phyloP scores from a whole-genome alignment of 1,140 invertebrate species.

The Bombus superbus region DNA sequence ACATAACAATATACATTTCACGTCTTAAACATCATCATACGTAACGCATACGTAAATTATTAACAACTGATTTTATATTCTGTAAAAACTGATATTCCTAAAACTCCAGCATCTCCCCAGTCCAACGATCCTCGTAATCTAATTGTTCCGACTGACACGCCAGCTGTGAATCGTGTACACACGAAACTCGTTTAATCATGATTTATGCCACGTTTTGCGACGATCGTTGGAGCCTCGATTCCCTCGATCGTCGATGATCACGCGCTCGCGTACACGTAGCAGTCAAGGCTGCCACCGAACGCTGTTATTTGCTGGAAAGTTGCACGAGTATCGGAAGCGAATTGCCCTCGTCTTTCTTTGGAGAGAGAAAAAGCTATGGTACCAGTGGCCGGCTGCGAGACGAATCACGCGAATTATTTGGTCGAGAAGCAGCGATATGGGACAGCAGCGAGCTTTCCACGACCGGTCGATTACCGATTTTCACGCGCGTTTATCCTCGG shows the following conservation, averaged over 20 bases:
- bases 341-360: neutral
- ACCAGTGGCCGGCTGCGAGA: conserved; percentile 24
- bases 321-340: neutral
- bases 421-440: conserved; percentile 27
- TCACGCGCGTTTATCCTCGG: conserved; percentile 59
- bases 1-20: too few species aligned
- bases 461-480: conserved; percentile 60
- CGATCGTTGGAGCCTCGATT: neutral
- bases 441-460: conserved; percentile 43
- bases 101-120: too few species aligned
- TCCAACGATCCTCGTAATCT: neutral
- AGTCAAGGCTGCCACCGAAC: neutral
- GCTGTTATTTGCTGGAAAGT: conserved; percentile 51
- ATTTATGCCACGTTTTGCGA: conserved; percentile 9
- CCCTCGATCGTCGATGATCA: neutral
- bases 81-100: too few species aligned
- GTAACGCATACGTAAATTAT: too few species aligned
- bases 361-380: neutral
- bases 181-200: neutral
- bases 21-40: too few species aligned
- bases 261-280: neutral
- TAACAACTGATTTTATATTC: too few species aligned
- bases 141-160: neutral
- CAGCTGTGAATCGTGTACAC: neutral
- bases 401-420: conserved; percentile 47